Conservation (phyloP, 2,797 vertebrate species). For the Peromyscus attwateri region DNA sequence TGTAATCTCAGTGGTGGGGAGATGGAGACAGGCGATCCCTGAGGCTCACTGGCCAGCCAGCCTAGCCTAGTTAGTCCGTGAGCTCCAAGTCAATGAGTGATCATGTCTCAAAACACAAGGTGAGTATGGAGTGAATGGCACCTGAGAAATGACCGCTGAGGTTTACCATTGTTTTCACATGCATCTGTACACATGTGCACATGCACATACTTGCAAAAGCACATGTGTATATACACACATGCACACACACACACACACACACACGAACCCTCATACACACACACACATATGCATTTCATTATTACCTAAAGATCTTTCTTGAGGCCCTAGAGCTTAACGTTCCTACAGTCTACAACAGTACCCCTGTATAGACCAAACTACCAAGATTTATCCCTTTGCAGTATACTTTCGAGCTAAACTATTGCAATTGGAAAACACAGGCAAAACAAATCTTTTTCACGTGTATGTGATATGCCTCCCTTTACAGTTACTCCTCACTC, state of each 20-base stretch:
- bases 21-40: background rate
- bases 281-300: no score
- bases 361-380: background rate
- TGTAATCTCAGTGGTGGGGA: background rate
- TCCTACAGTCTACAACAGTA: background rate
- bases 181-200: background rate
- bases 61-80: background rate
- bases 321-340: background rate
- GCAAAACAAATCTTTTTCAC: background rate
- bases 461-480: background rate
- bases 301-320: background rate
- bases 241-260: no score
- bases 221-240: no score
- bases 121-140: background rate
- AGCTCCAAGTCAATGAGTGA: background rate
- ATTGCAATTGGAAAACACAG: background rate
- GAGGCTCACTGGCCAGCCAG: background rate
- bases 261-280: background rate
- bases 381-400: background rate
- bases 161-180: background rate
- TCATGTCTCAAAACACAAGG: background rate
- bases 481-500: background rate
- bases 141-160: background rate
- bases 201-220: background rate
- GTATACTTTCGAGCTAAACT: background rate